Evolutionary conservation across 2,797 vertebrate species (phyloP), one percentile per base, ranked within the genome.

Genomic region (Sardinella longiceps): DNA sequence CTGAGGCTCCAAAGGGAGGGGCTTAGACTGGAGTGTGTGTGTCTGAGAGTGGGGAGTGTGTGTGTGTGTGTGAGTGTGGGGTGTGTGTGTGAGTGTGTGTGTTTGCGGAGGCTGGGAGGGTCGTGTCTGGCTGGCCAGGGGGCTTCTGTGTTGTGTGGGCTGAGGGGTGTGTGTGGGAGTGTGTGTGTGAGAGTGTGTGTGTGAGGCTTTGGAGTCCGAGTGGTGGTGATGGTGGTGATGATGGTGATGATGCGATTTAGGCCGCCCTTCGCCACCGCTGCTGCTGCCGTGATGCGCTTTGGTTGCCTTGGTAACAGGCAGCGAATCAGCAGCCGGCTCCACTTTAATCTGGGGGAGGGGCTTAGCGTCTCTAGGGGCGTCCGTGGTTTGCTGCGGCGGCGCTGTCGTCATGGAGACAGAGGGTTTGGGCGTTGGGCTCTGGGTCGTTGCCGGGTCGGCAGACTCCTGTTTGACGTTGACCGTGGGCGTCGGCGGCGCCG

Each of bases 271-370:
- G 87, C 70, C 70, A 30, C 12, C 70, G 20, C 12, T 10, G 90
- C 94, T 91, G 90, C 70, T 83, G 91, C 81, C 85, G 91, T 81
- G 63, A 88, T 90, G 87, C 91, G 90, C 87, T 86, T 77, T 93
- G 89, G 88, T 82, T 74, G 83, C 89, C 80, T 94, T 95, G 89
- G 90, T 91, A 18, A 70, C 14, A 1, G 33, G 18, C 70, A 33
- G 70, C 70, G 25, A 77, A 84, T 88, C 58, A 9, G 90, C 82
- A 51, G 87, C 11, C 89, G 90, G 90, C 92, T 97, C 96, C 0
- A 92, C 90, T 92, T 96, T 97, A 81, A 93, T 93, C 88, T 88
- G 82, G 74, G 91, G 89, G 88, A 92, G 94, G 83, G 91, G 92
- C 48, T 87, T 92, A 85, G 63, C 63, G 86, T 88, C 87, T 81